Conservation (phyloP, 92 coral and sea anemone genomes). For the Diadumene lineata region DNA sequence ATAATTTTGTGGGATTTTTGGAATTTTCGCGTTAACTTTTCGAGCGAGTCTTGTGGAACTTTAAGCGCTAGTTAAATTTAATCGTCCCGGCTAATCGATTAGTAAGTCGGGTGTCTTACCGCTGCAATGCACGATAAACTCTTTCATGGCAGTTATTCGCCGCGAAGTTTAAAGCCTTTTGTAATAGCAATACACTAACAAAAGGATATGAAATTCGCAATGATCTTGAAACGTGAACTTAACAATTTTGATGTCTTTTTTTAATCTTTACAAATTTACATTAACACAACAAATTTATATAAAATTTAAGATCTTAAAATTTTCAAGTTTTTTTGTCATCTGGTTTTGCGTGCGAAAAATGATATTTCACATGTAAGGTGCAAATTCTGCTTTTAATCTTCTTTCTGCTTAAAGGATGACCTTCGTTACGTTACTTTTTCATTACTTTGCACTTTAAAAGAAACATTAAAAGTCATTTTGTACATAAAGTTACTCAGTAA, state of each 20-base stretch:
- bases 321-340: background rate
- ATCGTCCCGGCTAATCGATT: background rate
- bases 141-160: background rate
- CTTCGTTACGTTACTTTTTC: too few relatives aligned
- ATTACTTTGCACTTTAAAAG: too few relatives aligned
- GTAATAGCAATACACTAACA: too few relatives aligned
- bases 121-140: background rate
- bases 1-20: background rate
- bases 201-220: background rate
- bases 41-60: background rate
- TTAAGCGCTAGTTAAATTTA: background rate
- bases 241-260: background rate
- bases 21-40: background rate
- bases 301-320: background rate
- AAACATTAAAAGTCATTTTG: too few relatives aligned
- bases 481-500: too few relatives aligned
- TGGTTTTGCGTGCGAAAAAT: background rate
- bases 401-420: background rate
- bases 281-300: too few relatives aligned
- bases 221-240: background rate
- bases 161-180: background rate
- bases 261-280: too few relatives aligned
- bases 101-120: background rate
- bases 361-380: background rate
- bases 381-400: background rate